Percentiles rank a stretch among this genome's conserved stretches.
phyloP scores from a whole-genome alignment of 2,888 invertebrate species.

The Heliconius hortense region DNA sequence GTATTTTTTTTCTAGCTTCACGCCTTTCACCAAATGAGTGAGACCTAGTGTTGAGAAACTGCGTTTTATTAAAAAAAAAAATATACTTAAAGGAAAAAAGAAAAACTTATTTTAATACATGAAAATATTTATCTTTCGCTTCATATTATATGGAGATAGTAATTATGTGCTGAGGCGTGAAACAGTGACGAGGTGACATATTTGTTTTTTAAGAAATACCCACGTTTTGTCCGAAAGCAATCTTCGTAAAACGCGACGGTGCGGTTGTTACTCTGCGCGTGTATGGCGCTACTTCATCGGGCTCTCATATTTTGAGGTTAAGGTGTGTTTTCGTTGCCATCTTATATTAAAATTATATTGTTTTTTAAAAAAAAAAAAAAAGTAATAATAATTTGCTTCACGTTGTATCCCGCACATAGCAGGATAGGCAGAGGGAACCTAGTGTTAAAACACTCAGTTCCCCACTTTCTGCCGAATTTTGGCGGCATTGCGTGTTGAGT shows the following conservation, averaged over 20 bases:
- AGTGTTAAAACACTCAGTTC: no score
- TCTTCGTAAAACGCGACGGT: slow-evolving; percentile 64
- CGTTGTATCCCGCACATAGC: no score
- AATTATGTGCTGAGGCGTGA: slow-evolving; percentile 32
- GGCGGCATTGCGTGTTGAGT: no score
- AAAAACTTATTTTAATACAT: not conserved
- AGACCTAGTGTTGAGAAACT: no score
- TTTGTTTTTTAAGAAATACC: slow-evolving; percentile 41
- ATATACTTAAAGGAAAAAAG: not conserved
- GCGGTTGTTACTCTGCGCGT: slow-evolving; percentile 39
- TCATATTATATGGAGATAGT: not conserved
- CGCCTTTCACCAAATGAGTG: no score
- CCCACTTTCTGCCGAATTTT: no score
- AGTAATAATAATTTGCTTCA: no score
- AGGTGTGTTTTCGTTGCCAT: slow-evolving; percentile 44
- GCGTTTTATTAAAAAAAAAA: no score
- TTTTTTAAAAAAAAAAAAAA: no score
- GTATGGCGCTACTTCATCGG: slow-evolving; percentile 46
- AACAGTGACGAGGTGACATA: slow-evolving; percentile 31
- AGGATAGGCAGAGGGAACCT: no score
- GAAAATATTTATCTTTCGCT: not conserved
- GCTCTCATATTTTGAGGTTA: slow-evolving; percentile 55
- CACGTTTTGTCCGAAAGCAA: slow-evolving; percentile 59
- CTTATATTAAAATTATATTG: not conserved
- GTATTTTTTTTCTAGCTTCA: no score